Conservation (phyloP, 2,113 vertebrate genomes). For the Romanogobio albipinnatus region DNA sequence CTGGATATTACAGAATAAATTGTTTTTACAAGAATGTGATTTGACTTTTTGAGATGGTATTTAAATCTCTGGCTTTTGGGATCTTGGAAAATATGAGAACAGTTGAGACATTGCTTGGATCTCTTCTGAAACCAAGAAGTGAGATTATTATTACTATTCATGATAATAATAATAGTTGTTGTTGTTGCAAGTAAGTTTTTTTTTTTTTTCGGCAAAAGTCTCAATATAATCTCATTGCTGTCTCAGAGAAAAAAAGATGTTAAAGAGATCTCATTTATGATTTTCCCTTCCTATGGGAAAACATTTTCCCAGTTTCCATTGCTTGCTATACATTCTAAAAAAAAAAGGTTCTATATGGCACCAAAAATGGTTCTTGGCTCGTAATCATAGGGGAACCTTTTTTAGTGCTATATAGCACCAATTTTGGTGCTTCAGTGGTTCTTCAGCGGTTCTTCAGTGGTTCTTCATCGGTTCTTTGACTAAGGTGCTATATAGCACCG, state of each 20-base stretch:
- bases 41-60: background rate
- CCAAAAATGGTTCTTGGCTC: too few relatives aligned
- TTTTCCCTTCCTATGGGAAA: background rate
- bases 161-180: background rate
- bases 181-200: background rate
- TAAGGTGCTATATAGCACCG: too few relatives aligned
- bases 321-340: too few relatives aligned
- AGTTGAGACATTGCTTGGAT: background rate
- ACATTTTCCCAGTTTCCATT: constrained; percentile 15
- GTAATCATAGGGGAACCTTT: too few relatives aligned
- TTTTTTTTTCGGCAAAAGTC: background rate
- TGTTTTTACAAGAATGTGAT: background rate
- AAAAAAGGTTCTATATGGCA: too few relatives aligned
- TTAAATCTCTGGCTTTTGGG: background rate
- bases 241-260: background rate
- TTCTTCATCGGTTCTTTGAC: too few relatives aligned
- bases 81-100: background rate
- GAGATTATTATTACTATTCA: background rate
- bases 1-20: background rate
- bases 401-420: too few relatives aligned
- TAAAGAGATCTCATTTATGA: background rate
- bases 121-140: background rate
- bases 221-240: background rate
- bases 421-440: too few relatives aligned
- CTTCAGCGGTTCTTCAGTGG: too few relatives aligned